Percentiles rank a stretch among this genome's conserved stretches.
These are phyloP conservation scores for Podilymbus podiceps DNA, from an alignment of 2,113 vertebrate species.

Conservation along the genomic window DNA sequence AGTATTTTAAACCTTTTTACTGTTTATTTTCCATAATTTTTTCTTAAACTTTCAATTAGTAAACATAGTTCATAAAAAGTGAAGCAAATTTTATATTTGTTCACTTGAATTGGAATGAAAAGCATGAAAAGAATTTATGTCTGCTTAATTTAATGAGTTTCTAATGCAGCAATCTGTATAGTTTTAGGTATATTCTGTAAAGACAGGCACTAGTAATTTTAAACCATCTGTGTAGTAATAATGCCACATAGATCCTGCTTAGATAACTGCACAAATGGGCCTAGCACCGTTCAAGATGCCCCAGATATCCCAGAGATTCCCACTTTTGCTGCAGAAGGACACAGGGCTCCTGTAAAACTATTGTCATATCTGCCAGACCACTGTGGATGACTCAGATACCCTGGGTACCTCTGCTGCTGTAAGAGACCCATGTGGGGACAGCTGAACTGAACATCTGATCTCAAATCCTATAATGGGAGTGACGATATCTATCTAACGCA, in stretches of 20 bases:
- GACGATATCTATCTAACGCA: background rate
- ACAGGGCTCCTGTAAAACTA: background rate
- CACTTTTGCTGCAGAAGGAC: background rate
- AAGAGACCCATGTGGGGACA: background rate
- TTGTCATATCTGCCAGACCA: background rate
- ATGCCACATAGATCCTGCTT: fast-evolving
- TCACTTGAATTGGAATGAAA: background rate
- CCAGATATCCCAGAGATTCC: background rate
- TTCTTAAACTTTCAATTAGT: background rate
- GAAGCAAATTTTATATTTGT: background rate
- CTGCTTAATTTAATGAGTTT: background rate
- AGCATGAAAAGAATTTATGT: background rate
- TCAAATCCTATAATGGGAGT: background rate
- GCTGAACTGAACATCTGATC: background rate
- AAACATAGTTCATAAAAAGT: background rate
- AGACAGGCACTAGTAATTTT: fast-evolving
- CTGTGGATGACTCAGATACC: too few species aligned
- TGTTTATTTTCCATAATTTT: background rate
- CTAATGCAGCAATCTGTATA: background rate
- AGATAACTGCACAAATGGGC: background rate
- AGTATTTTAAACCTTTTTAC: background rate
- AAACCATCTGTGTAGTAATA: background rate
- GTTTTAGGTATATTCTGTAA: background rate
- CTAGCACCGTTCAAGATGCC: too few species aligned
- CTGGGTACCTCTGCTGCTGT: background rate